These are phyloP conservation scores for Smittia sp. DNA, from an alignment of 2,888 invertebrate genomes.

Conservation along the genomic window DNA sequence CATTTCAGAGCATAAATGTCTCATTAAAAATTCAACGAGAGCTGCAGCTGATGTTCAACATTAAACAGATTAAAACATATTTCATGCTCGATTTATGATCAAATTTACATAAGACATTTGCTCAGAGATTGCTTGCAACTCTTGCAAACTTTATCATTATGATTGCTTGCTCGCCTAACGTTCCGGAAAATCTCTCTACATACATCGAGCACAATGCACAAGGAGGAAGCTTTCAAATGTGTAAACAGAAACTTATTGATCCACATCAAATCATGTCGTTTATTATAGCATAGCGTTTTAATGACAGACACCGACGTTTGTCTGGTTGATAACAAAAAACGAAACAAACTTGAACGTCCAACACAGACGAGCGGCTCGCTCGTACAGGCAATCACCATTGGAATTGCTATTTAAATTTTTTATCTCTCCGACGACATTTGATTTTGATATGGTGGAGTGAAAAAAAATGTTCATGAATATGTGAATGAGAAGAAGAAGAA, in stretches of 20 bases:
- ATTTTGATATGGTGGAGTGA: slow-evolving; percentile 5
- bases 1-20: background rate
- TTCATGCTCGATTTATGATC: background rate
- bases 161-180: slow-evolving; percentile 7
- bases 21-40: background rate
- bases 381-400: background rate
- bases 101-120: slow-evolving; percentile 5
- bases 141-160: slow-evolving; percentile 6
- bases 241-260: slow-evolving; percentile 25
- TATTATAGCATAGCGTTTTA: slow-evolving; percentile 33
- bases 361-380: background rate
- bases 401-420: slow-evolving; percentile 21
- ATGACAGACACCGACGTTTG: slow-evolving; percentile 18
- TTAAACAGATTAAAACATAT: background rate
- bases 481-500: slow-evolving; percentile 5
- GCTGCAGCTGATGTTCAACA: background rate
- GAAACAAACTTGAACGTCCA: background rate
- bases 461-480: slow-evolving; percentile 1
- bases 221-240: no score
- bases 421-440: slow-evolving; percentile 23
- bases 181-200: background rate
- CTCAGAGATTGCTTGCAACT: background rate
- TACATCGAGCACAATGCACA: background rate
- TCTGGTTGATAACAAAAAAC: slow-evolving; percentile 14
- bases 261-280: slow-evolving; percentile 30